These are phyloP conservation scores for Pterocles burchelli DNA, from an alignment of 2,113 vertebrate species.

Conservation along the genomic window DNA sequence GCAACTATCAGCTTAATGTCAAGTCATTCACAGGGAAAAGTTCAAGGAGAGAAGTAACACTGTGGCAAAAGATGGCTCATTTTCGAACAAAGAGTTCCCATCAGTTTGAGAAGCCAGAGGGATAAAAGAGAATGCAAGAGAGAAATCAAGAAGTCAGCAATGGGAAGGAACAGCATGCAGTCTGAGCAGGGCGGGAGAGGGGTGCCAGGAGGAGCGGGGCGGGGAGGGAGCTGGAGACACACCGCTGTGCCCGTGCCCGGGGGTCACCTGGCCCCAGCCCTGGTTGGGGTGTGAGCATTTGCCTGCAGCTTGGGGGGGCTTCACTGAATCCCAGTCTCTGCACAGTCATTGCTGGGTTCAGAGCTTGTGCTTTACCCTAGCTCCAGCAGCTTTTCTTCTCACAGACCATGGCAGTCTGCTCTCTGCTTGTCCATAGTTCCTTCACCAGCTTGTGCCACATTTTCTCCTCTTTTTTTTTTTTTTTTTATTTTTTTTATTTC, in stretches of 20 bases:
- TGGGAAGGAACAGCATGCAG: background rate
- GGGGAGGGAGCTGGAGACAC: background rate
- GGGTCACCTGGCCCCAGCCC: background rate
- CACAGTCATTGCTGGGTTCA: background rate
- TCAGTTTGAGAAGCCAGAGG: conserved; percentile 6
- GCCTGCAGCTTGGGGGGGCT: background rate
- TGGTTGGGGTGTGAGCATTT: no score
- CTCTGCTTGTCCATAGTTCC: background rate
- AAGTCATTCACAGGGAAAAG: conserved; percentile 61
- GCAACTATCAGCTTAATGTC: conserved; percentile 60
- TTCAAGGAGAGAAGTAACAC: conserved; percentile 73
- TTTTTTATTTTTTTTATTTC: no score
- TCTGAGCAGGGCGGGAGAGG: background rate
- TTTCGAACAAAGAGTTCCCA: conserved; percentile 32
- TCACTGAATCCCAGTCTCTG: background rate
- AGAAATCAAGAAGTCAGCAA: background rate
- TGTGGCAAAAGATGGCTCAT: conserved; percentile 46
- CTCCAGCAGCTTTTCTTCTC: background rate
- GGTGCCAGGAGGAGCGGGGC: background rate
- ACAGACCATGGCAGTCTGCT: background rate
- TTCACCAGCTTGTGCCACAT: background rate
- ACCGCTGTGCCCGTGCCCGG: rapidly evolving
- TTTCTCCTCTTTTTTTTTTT: background rate
- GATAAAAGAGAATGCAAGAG: conserved; percentile 14
- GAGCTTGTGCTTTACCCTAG: background rate